These are phyloP conservation scores for Ormyrus rosae DNA, from an alignment of 2,888 invertebrate species.

Conservation along the genomic window DNA sequence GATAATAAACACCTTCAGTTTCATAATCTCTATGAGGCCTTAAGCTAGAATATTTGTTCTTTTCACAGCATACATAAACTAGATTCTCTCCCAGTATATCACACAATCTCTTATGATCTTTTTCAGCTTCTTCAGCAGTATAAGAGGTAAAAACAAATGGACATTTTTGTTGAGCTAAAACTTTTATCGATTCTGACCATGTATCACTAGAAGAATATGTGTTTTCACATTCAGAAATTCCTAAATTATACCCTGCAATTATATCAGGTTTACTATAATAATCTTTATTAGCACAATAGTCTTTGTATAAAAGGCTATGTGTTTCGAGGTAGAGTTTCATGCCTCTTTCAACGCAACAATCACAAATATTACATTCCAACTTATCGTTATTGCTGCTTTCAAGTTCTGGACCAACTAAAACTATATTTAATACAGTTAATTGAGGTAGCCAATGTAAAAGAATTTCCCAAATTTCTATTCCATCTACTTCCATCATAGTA, in stretches of 20 bases:
- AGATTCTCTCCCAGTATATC: slow-evolving; percentile 57
- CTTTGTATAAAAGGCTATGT: slow-evolving; percentile 60
- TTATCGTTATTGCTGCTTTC: slow-evolving; percentile 54
- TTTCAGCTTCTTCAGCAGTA: slow-evolving; percentile 61
- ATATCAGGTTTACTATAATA: slow-evolving; percentile 64
- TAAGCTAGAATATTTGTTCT: slow-evolving; percentile 67
- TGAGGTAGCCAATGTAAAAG: slow-evolving; percentile 69
- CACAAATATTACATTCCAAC: slow-evolving; percentile 59
- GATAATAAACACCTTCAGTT: slow-evolving; percentile 66
- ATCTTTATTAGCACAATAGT: slow-evolving; percentile 58
- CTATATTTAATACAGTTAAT: slow-evolving; percentile 61
- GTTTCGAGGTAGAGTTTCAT: slow-evolving; percentile 60
- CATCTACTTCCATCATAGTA: slow-evolving; percentile 66
- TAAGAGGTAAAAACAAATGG: slow-evolving; percentile 68
- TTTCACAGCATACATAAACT: slow-evolving; percentile 57
- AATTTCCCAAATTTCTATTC: slow-evolving; percentile 68
- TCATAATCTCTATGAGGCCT: slow-evolving; percentile 69
- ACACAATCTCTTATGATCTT: slow-evolving; percentile 65
- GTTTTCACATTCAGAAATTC: slow-evolving; percentile 66
- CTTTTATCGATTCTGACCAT: slow-evolving; percentile 64
- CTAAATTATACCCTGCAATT: slow-evolving; percentile 67
- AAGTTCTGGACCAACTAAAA: slow-evolving; percentile 71
- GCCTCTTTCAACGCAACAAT: slow-evolving; percentile 58
- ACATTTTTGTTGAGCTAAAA: slow-evolving; percentile 62
- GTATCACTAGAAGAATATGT: slow-evolving; percentile 62